Conservation (phyloP, 1,140 invertebrate species). For the Planococcus citri region DNA sequence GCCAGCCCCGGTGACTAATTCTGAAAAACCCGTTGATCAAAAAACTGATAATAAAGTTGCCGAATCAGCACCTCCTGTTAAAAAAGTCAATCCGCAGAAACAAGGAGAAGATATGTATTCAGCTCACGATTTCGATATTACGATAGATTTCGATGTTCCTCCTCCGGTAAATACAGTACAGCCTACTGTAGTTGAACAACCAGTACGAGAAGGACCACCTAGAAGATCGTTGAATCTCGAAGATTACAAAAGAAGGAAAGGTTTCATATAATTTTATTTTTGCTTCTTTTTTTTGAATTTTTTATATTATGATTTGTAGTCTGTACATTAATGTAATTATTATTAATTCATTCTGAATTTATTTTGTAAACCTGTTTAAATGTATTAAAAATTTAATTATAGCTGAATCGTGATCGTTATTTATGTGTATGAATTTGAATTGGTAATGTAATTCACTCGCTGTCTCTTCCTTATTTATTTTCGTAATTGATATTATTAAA, state of each 20-base stretch:
- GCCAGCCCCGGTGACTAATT: neutral
- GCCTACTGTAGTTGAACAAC: neutral
- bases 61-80: slow-evolving; percentile 17
- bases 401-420: too few species aligned
- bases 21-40: neutral
- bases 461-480: too few species aligned
- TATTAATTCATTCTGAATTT: too few species aligned
- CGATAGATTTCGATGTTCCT: slow-evolving; percentile 49
- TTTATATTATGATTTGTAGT: too few species aligned
- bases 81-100: slow-evolving; percentile 20
- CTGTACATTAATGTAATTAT: too few species aligned
- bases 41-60: neutral
- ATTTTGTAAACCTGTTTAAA: too few species aligned
- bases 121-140: slow-evolving; percentile 93
- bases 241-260: slow-evolving; percentile 7
- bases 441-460: too few species aligned
- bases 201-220: neutral
- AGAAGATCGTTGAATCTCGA: slow-evolving; percentile 3
- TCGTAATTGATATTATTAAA: too few species aligned
- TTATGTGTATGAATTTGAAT: too few species aligned
- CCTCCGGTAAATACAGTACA: neutral
- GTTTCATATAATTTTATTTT: neutral
- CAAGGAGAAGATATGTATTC: slow-evolving; percentile 65
- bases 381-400: too few species aligned
- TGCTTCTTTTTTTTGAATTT: too few species aligned